Percentiles rank a stretch among this genome's conserved stretches.
Conservation (phyloP, 2,797 vertebrate genomes). For the Nannoperca australis region DNA sequence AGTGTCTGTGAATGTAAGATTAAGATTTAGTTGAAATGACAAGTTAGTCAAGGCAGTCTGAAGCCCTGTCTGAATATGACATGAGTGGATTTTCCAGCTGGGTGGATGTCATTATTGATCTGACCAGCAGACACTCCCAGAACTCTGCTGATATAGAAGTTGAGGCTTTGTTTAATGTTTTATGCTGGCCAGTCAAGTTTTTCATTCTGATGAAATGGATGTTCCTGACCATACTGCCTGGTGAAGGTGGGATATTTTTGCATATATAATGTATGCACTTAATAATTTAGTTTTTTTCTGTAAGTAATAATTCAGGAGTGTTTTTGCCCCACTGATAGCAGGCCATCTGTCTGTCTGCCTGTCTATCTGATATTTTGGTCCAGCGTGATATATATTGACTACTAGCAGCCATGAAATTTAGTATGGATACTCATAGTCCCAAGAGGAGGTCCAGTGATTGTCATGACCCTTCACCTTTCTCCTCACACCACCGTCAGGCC, state of each 20-base stretch:
- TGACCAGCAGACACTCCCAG: constrained; percentile 34
- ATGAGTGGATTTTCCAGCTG: constrained; percentile 62
- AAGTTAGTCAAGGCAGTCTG: constrained; percentile 39
- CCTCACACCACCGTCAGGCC: not conserved
- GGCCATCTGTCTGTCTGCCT: constrained; percentile 2
- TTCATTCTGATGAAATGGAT: constrained; percentile 6
- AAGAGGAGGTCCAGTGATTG: not conserved
- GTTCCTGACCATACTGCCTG: constrained; percentile 2
- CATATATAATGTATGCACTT: constrained; percentile 18
- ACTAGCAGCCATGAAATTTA: not conserved
- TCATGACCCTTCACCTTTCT: not conserved
- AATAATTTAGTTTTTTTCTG: constrained; percentile 22
- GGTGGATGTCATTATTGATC: constrained; percentile 61
- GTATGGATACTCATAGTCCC: not conserved
- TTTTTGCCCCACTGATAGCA: not conserved
- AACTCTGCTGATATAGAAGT: not conserved
- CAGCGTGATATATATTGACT: not conserved
- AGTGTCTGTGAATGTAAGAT: constrained; percentile 31
- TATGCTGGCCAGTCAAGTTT: constrained; percentile 12
- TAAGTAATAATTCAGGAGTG: constrained; percentile 26
- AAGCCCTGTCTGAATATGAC: constrained; percentile 51
- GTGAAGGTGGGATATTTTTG: constrained; percentile 20
- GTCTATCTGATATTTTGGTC: constrained; percentile 4
- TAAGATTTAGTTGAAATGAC: constrained; percentile 59
- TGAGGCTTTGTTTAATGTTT: constrained; percentile 31